A percentile compares a stretch with the other conserved stretches of the same genome.
Evolutionary conservation across 2,113 vertebrate species (phyloP).

Genomic region (Tachysurus vachellii): DNA sequence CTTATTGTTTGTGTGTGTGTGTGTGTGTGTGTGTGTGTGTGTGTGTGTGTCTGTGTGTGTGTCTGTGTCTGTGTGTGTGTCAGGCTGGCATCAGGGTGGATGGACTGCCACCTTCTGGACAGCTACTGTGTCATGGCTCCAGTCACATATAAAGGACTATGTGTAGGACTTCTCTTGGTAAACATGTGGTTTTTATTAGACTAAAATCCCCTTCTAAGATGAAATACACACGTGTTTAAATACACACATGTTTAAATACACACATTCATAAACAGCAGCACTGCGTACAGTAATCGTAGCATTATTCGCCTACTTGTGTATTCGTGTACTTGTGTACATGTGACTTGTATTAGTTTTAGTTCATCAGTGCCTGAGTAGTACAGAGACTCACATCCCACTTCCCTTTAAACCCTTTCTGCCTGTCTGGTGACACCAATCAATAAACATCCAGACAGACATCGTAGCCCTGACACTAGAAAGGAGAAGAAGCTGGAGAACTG

Average conservation of each 20-base stretch:
- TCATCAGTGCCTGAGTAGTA: slow-evolving; percentile 12
- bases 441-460: slow-evolving; percentile 49
- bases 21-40: slow-evolving; percentile 8
- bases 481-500: no score
- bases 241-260: neutral
- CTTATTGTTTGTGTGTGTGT: neutral
- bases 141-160: neutral
- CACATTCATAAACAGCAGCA: neutral
- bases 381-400: slow-evolving; percentile 25
- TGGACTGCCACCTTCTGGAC: slow-evolving; percentile 93
- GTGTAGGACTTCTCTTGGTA: neutral
- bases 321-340: slow-evolving; percentile 14
- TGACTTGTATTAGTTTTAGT: neutral
- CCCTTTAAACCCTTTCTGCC: slow-evolving; percentile 42
- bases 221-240: neutral
- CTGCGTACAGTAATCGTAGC: slow-evolving; percentile 43
- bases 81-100: slow-evolving; percentile 64
- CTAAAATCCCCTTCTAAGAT: neutral
- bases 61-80: neutral
- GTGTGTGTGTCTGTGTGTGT: slow-evolving; percentile 16
- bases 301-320: slow-evolving; percentile 40
- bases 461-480: neutral
- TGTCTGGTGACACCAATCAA: slow-evolving; percentile 53
- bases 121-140: slow-evolving; percentile 44
- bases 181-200: neutral